Evolutionary conservation across 2,888 invertebrate species (phyloP), one percentile per base, ranked within the genome.

Genomic region (Zaprionus bogoriensis): DNA sequence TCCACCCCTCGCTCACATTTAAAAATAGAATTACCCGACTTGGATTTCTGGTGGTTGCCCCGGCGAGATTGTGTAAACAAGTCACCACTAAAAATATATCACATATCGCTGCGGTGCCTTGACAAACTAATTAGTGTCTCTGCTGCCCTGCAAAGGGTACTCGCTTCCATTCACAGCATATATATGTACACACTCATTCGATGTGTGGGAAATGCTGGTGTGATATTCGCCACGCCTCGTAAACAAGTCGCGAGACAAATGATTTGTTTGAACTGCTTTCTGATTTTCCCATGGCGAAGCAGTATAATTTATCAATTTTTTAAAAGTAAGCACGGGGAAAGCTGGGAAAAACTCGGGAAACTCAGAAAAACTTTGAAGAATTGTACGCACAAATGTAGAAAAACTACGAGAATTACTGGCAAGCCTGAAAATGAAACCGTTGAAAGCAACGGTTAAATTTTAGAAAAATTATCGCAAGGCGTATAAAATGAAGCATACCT

Each of bases 71-170:
- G 38, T 61, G 75, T 77, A 79, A 82, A 80, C 79, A 82, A 74
- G 60, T 67, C 45, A 53, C 42, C 67, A 65, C 77, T 66, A 77
- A 81, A 76, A 77, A 82, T 81, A 82, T 81, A 82, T 80, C 82
- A 71, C 82, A 81, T 81, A 53, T 82, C 66, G 50, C 38, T 22
- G 39, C 28, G 32, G 23, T 25, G 25, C 23, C 5, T 63, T 52
- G 69, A 59, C 74, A 67, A 62, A 64, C 71, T 74, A 74, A 74
- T 74, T 74, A 74, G 74, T 64, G 36, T 46, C 60, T 57, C 45
- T 59, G 70, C n/a, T 2, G n/a, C 6, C n/a, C 28, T 28, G 10
- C 38, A 12, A 44, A 9, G 19, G 22, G 5, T 20, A 41, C 7
- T n/a, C n/a, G n/a, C n/a, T 20, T 30, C 28, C 27, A 42, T 32